Percentiles rank a stretch among this genome's conserved stretches.
Evolutionary conservation across 2,888 invertebrate species (phyloP).

Genomic region (Luffia ferchaultella): DNA sequence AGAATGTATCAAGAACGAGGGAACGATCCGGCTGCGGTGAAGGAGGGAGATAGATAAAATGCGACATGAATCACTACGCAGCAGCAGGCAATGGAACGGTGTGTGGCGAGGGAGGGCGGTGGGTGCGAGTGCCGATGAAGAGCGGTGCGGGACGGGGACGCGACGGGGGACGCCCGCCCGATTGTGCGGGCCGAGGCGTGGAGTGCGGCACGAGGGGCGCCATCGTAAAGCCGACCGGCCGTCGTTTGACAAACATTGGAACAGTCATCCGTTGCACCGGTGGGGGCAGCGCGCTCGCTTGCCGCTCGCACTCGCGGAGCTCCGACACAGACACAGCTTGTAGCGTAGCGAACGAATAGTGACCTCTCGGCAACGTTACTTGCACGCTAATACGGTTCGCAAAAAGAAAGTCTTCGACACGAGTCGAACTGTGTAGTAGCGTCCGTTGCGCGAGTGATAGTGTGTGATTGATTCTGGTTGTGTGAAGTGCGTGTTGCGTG

Average conservation of each 20-base stretch:
- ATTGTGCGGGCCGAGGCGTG: background rate
- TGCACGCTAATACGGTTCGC: constrained; percentile 25
- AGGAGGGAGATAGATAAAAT: constrained; percentile 66
- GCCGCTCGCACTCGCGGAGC: constrained; percentile 25
- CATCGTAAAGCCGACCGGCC: constrained; percentile 28
- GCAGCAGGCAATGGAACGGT: constrained; percentile 40
- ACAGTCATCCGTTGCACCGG: constrained; percentile 50
- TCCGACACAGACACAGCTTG: constrained; percentile 19
- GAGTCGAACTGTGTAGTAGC: background rate
- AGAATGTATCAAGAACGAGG: constrained; percentile 44
- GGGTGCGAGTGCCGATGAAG: constrained; percentile 26
- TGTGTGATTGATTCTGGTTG: constrained; percentile 19
- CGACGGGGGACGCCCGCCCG: background rate
- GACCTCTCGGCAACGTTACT: constrained; percentile 14
- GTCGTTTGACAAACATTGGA: constrained; percentile 48
- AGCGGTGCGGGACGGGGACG: constrained; percentile 15
- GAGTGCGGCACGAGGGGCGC: constrained; percentile 3
- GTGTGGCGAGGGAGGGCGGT: constrained; percentile 31
- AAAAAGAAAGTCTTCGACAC: constrained; percentile 12
- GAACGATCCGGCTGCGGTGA: constrained; percentile 63
- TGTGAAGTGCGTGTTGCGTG: constrained; percentile 56
- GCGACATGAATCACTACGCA: constrained; percentile 64
- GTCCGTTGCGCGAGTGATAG: constrained; percentile 20
- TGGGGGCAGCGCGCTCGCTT: constrained; percentile 33
- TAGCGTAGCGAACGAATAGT: background rate